Conservation (phyloP, 1,140 invertebrate species). For the Laodelphax striatellus region DNA sequence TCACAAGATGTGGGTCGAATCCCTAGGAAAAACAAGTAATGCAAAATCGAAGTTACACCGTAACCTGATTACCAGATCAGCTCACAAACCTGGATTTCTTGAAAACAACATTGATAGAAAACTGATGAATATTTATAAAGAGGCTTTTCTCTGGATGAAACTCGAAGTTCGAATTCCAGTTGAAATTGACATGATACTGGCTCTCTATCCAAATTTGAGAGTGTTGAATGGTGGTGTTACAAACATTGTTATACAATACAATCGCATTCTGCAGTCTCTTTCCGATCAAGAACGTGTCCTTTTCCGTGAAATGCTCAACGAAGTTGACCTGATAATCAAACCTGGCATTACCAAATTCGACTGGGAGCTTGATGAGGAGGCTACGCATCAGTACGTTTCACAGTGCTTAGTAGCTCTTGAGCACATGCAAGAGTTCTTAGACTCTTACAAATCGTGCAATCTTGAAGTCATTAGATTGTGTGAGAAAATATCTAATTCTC, state of each 20-base stretch:
- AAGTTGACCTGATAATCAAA: constrained; percentile 60
- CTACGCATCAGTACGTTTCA: constrained; percentile 62
- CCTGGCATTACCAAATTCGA: constrained; percentile 67
- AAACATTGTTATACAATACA: constrained; percentile 64
- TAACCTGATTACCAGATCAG: constrained; percentile 54
- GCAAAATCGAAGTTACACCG: constrained; percentile 31
- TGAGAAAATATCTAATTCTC: constrained; percentile 61
- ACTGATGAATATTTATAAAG: constrained; percentile 47
- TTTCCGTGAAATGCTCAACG: constrained; percentile 42
- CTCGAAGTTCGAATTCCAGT: constrained; percentile 52
- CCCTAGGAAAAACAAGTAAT: background rate
- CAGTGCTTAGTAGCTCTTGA: constrained; percentile 49
- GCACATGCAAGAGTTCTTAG: constrained; percentile 48
- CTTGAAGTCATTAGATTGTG: constrained; percentile 57
- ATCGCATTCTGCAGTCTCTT: constrained; percentile 48
- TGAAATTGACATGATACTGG: constrained; percentile 37
- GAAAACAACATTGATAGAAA: constrained; percentile 66
- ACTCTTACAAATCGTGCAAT: constrained; percentile 70
- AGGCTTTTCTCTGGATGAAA: constrained; percentile 55
- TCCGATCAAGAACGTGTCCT: constrained; percentile 41
- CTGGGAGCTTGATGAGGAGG: constrained; percentile 51
- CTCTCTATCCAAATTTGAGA: constrained; percentile 49
- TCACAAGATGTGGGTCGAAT: constrained; percentile 47
- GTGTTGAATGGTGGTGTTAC: constrained; percentile 62
- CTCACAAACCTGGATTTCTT: constrained; percentile 47